Percentiles rank a stretch among this genome's conserved stretches.
Conservation (phyloP, 2,797 vertebrate genomes). For the Mus caroli region DNA sequence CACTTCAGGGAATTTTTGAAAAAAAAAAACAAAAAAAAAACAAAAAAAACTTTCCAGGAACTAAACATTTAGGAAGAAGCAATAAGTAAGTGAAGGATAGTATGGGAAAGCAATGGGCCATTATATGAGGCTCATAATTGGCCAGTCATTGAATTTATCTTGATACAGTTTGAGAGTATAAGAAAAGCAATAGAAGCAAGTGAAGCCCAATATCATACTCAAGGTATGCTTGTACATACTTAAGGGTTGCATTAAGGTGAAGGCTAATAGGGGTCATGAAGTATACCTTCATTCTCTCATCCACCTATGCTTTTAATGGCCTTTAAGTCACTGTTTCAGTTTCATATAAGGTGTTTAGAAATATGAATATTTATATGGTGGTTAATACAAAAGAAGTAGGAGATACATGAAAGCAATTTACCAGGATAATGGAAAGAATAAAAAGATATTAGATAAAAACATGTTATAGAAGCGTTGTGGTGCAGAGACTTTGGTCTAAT, state of each 20-base stretch:
- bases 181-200: not conserved
- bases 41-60: not conserved
- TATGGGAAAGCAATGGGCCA: not conserved
- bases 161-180: not conserved
- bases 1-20: not conserved
- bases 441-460: not conserved
- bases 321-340: not conserved
- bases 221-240: not conserved
- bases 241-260: not conserved
- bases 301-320: not conserved
- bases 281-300: not conserved
- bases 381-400: not conserved
- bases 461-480: not conserved
- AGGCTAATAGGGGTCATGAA: not conserved
- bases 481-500: not conserved
- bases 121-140: not conserved
- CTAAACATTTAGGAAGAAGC: not conserved
- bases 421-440: not conserved
- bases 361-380: not conserved
- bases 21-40: not conserved
- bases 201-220: not conserved
- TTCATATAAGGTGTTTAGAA: not conserved
- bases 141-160: not conserved
- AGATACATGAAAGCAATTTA: not conserved
- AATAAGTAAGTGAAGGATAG: not conserved